phyloP scores from a whole-genome alignment of 2,888 invertebrate genomes.

The Andrena praecox region DNA sequence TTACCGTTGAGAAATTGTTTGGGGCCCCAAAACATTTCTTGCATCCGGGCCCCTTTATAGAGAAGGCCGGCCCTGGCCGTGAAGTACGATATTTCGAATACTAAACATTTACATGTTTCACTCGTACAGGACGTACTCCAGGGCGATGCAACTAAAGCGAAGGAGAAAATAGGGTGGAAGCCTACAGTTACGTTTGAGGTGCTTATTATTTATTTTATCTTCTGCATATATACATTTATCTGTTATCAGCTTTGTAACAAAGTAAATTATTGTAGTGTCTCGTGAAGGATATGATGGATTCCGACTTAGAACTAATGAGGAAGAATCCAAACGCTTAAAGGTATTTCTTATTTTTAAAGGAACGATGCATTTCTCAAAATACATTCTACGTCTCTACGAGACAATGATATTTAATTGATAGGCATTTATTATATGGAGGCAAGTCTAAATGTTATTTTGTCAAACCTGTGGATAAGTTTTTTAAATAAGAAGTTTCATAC shows the following conservation, averaged over 20 bases:
- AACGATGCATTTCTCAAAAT: conserved; percentile 51
- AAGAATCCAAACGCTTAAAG: conserved; percentile 94
- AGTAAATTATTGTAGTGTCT: conserved; percentile 87
- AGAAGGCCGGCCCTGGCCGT: too few relatives aligned
- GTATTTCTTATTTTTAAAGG: conserved; percentile 24
- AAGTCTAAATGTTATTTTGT: conserved; percentile 26
- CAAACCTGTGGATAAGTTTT: conserved; percentile 7
- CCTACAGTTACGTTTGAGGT: conserved; percentile 92
- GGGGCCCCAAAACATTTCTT: too few relatives aligned
- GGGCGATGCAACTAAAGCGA: conserved; percentile 98
- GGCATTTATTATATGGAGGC: conserved; percentile 15
- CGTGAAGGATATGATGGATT: conserved; percentile 97
- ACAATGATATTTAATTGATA: conserved; percentile 27
- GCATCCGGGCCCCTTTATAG: too few relatives aligned
- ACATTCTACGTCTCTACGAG: conserved; percentile 54
- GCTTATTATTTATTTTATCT: conserved; percentile 38
- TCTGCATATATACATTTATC: conserved; percentile 11
- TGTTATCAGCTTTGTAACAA: background rate
- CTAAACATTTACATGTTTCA: conserved; percentile 30
- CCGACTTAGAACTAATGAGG: conserved; percentile 96
- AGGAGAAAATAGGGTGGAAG: conserved; percentile 93
- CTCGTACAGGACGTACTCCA: conserved; percentile 91
- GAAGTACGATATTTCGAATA: background rate
- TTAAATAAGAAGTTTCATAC: background rate
- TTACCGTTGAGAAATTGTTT: too few relatives aligned